Evolutionary conservation across 2,113 vertebrate genomes (phyloP).

Genomic region (Willisornis vidua): DNA sequence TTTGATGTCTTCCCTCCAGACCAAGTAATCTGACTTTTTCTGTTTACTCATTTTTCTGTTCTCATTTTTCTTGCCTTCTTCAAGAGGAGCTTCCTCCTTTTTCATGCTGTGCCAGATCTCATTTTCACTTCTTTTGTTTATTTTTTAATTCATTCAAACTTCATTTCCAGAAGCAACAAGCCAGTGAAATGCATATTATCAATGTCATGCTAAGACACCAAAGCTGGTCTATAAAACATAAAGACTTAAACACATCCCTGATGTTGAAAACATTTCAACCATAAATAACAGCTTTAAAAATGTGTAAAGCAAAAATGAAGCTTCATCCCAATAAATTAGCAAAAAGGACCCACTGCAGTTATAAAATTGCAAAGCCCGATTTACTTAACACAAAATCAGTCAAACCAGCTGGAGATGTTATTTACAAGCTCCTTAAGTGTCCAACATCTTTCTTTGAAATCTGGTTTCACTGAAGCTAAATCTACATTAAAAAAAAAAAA

Average conservation of each 20-base stretch:
- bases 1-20: slow-evolving; percentile 8
- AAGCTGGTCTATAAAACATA: slow-evolving; percentile 33
- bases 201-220: slow-evolving; percentile 41
- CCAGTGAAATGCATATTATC: slow-evolving; percentile 35
- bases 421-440: slow-evolving; percentile 47
- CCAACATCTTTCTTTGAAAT: neutral
- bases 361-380: slow-evolving; percentile 48
- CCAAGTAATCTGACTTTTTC: neutral
- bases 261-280: neutral
- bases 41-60: neutral
- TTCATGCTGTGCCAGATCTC: neutral
- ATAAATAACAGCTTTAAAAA: slow-evolving; percentile 64
- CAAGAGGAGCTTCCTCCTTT: slow-evolving; percentile 12
- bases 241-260: slow-evolving; percentile 26
- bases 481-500: neutral
- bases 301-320: slow-evolving; percentile 34
- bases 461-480: neutral
- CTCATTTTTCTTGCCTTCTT: neutral
- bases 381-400: slow-evolving; percentile 54
- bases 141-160: slow-evolving; percentile 29
- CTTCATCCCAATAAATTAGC: slow-evolving; percentile 43
- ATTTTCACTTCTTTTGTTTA: slow-evolving; percentile 35
- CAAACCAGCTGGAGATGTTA: slow-evolving; percentile 41
- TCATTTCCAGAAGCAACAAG: slow-evolving; percentile 40
- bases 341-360: slow-evolving; percentile 28